Conservation (phyloP, 1,140 invertebrate genomes). For the Rhyacophila brunnea region DNA sequence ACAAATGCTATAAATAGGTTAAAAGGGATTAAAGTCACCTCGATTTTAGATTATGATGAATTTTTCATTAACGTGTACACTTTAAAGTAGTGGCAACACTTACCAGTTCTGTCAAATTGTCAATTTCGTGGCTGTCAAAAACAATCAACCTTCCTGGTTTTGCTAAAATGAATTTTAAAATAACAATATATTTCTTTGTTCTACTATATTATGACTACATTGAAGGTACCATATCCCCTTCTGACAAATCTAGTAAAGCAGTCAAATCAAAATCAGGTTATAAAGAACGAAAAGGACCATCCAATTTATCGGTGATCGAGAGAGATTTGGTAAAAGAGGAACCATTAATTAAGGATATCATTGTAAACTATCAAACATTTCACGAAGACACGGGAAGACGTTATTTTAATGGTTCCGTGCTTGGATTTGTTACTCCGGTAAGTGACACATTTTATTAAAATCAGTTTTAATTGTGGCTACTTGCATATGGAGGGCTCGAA, state of each 20-base stretch:
- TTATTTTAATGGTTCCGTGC: conserved; percentile 68
- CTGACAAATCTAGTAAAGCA: conserved; percentile 50
- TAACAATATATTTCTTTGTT: conserved; percentile 10
- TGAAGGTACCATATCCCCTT: conserved; percentile 53
- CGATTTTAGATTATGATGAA: too few relatives aligned
- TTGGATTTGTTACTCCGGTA: conserved; percentile 92
- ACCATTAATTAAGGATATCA: conserved; percentile 68
- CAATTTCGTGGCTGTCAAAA: too few relatives aligned
- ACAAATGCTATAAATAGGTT: too few relatives aligned
- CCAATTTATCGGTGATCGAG: conserved; percentile 66
- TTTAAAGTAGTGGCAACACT: too few relatives aligned
- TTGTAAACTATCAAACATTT: conserved; percentile 72
- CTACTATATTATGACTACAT: conserved; percentile 22
- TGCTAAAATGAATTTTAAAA: conserved; percentile 13
- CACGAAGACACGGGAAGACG: conserved; percentile 64
- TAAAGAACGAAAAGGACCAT: conserved; percentile 59
- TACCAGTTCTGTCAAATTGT: too few relatives aligned
- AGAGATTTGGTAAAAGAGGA: conserved; percentile 66
- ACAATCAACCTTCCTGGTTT: neutral
- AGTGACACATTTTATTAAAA: conserved; percentile 43
- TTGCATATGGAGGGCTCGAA: neutral
- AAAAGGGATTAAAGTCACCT: too few relatives aligned
- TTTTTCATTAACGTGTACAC: too few relatives aligned
- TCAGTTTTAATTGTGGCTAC: neutral
- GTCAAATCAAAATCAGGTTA: conserved; percentile 41